phyloP scores from a whole-genome alignment of 2,888 invertebrate genomes.

The Scotopteryx bipunctaria region DNA sequence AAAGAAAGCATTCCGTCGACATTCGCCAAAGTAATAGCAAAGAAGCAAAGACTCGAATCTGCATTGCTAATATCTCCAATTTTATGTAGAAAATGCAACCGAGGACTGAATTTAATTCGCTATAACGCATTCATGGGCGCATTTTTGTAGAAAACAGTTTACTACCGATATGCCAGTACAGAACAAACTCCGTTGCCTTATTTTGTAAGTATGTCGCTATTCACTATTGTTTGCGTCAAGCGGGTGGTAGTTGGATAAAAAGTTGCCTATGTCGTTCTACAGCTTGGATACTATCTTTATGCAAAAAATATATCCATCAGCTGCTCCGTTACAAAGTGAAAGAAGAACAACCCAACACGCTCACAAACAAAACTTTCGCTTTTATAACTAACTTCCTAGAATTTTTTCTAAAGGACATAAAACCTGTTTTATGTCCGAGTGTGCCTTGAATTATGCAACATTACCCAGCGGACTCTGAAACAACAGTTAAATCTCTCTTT shows the following conservation, averaged over 20 bases:
- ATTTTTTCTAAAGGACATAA: no score
- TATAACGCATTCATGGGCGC: conserved; percentile 51
- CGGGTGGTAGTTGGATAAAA: no score
- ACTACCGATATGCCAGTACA: neutral
- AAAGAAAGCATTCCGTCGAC: conserved; percentile 57
- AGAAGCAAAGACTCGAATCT: conserved; percentile 54
- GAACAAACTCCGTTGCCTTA: no score
- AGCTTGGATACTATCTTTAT: no score
- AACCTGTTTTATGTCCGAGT: conserved; percentile 10
- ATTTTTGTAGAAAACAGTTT: conserved; percentile 4
- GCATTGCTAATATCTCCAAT: conserved; percentile 73
- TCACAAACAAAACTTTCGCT: no score
- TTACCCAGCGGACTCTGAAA: conserved; percentile 33
- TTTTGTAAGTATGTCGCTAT: no score
- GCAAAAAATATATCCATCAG: no score
- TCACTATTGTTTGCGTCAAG: no score
- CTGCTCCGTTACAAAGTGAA: no score
- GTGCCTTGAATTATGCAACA: conserved; percentile 47
- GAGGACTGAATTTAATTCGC: conserved; percentile 60
- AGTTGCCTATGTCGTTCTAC: no score
- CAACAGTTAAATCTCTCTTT: conserved; percentile 31
- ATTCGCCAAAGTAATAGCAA: conserved; percentile 54
- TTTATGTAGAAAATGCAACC: conserved; percentile 72
- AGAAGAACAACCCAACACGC: no score
- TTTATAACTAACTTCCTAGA: no score